Conservation (phyloP, 1,140 invertebrate genomes). For the Eumaeus atala region DNA sequence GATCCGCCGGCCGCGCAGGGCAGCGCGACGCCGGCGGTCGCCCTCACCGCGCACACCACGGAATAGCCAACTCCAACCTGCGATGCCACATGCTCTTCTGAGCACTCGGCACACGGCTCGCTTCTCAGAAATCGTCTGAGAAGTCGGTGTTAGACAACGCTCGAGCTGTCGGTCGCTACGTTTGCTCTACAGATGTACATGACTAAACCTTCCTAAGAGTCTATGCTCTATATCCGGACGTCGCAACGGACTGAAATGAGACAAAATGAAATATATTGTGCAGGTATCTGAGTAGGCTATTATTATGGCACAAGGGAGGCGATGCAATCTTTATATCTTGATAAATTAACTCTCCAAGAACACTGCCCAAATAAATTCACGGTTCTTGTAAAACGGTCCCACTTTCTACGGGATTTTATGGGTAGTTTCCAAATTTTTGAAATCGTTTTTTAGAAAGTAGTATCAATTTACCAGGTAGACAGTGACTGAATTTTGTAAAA, state of each 20-base stretch:
- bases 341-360: constrained; percentile 46
- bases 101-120: constrained; percentile 14
- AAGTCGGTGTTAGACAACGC: too few relatives aligned
- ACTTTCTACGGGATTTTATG: constrained; percentile 38
- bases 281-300: constrained; percentile 53
- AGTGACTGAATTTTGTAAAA: constrained; percentile 71
- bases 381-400: constrained; percentile 31
- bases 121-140: not conserved
- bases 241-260: constrained; percentile 57
- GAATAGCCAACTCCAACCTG: constrained; percentile 74
- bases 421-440: constrained; percentile 56
- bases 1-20: constrained; percentile 79
- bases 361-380: constrained; percentile 46
- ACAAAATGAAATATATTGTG: constrained; percentile 25
- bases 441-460: constrained; percentile 67
- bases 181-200: constrained; percentile 40
- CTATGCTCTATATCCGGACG: constrained; percentile 34
- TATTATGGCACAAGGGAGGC: constrained; percentile 71
- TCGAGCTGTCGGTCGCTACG: constrained; percentile 19
- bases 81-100: constrained; percentile 75
- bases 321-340: constrained; percentile 41
- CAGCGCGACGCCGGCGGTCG: constrained; percentile 75
- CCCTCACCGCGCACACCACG: constrained; percentile 76
- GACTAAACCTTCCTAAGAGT: constrained; percentile 10
- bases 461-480: constrained; percentile 58